These are phyloP conservation scores for Dipodomys spectabilis DNA, from an alignment of 2,113 vertebrate species.

Conservation along the genomic window DNA sequence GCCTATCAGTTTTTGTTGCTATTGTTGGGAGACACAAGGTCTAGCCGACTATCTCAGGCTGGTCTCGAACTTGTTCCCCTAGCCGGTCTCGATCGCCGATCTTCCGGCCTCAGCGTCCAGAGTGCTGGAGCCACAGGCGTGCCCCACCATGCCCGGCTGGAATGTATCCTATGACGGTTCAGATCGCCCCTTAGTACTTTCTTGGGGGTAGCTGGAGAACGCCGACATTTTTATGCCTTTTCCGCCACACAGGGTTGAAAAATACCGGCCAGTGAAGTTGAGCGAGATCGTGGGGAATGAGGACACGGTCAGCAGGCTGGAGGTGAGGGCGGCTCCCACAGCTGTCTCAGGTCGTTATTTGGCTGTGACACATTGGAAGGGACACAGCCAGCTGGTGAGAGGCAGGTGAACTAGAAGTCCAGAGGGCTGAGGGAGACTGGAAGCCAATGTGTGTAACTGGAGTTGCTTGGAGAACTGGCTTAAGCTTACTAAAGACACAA, in stretches of 20 bases:
- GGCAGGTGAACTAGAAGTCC: too few relatives aligned
- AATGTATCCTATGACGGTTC: background rate
- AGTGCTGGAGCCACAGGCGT: background rate
- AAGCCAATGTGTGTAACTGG: too few relatives aligned
- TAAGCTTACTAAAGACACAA: too few relatives aligned
- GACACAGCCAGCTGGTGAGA: too few relatives aligned
- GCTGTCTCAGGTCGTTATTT: background rate
- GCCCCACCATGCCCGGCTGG: too few relatives aligned
- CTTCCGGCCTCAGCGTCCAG: background rate
- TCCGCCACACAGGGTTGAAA: slow-evolving; percentile 92
- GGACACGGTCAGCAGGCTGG: slow-evolving; percentile 96
- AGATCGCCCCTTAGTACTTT: background rate
- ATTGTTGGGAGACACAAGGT: background rate
- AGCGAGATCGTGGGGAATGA: slow-evolving; percentile 95
- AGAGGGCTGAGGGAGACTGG: too few relatives aligned
- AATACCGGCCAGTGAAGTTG: slow-evolving; percentile 94
- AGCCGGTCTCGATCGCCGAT: background rate
- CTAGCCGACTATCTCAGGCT: background rate
- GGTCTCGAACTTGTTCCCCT: background rate
- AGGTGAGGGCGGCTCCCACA: slow-evolving; percentile 83
- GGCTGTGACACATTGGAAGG: background rate
- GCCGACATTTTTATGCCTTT: background rate
- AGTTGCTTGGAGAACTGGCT: too few relatives aligned
- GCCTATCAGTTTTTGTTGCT: too few relatives aligned
- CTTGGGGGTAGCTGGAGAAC: background rate